These are phyloP conservation scores for Centroberyx gerrardi DNA, from an alignment of 2,797 vertebrate genomes.

Conservation along the genomic window DNA sequence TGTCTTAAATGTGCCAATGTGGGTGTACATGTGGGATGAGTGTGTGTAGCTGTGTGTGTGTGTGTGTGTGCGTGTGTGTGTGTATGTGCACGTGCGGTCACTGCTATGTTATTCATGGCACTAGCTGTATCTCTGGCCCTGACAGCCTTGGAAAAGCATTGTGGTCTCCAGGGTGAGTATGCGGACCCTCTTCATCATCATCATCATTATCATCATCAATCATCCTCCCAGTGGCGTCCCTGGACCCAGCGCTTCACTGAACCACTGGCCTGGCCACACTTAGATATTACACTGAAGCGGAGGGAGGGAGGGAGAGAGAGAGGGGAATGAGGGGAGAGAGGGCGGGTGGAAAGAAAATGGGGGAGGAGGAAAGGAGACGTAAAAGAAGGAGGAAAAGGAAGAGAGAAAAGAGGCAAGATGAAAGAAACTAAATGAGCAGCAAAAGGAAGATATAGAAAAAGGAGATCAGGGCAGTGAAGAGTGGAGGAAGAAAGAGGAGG, in stretches of 20 bases:
- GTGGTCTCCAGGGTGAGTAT: slow-evolving; percentile 66
- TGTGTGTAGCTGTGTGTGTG: slow-evolving; percentile 16
- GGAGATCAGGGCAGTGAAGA: no score
- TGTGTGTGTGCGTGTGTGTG: slow-evolving; percentile 10
- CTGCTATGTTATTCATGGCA: slow-evolving; percentile 74
- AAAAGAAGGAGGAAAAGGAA: not conserved
- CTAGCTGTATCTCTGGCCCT: slow-evolving; percentile 58
- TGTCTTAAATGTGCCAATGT: slow-evolving; percentile 27
- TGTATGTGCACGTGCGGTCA: slow-evolving; percentile 53
- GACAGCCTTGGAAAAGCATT: slow-evolving; percentile 69
- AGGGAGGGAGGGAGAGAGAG: slow-evolving; percentile 30
- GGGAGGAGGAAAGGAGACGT: not conserved
- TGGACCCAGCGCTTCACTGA: slow-evolving; percentile 40
- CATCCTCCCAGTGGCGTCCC: slow-evolving; percentile 62
- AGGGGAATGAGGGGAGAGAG: slow-evolving; percentile 22
- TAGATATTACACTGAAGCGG: slow-evolving; percentile 51
- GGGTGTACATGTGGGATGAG: not conserved
- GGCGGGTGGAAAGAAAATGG: slow-evolving; percentile 9
- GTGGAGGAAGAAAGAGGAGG: not conserved
- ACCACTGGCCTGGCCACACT: slow-evolving; percentile 56
- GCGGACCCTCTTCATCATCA: slow-evolving; percentile 78
- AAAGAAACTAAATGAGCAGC: not conserved
- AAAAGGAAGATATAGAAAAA: not conserved
- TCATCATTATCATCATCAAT: slow-evolving; percentile 82
- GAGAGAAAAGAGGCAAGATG: not conserved